Evolutionary conservation across 35 echinoderm and acorn worm genomes (phyloP).

Genomic region (Lytechinus pictus): DNA sequence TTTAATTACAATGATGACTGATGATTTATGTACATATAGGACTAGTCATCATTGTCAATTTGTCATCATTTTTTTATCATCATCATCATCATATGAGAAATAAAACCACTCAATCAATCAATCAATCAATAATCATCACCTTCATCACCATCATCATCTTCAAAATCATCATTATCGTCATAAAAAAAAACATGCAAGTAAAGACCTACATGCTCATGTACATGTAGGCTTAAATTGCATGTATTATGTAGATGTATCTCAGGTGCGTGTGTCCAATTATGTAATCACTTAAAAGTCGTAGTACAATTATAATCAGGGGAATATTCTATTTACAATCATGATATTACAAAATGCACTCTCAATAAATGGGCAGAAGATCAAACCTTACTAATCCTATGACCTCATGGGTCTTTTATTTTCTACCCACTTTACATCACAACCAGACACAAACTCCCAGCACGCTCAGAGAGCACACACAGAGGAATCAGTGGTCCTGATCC

Average conservation of each 20-base stretch:
- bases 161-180: too few species aligned
- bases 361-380: not conserved
- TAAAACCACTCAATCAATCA: too few species aligned
- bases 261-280: not conserved
- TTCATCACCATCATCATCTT: too few species aligned
- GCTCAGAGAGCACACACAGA: not conserved
- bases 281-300: not conserved
- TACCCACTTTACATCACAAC: not conserved
- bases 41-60: too few species aligned
- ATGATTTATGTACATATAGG: too few species aligned
- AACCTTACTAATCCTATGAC: not conserved
- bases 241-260: not conserved
- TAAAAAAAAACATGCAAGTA: too few species aligned
- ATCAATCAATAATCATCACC: too few species aligned
- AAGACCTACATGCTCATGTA: too few species aligned
- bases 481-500: slow-evolving; percentile 25
- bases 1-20: too few species aligned
- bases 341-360: not conserved
- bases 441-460: not conserved
- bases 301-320: not conserved
- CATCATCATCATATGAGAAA: too few species aligned
- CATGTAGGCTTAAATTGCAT: too few species aligned
- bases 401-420: not conserved
- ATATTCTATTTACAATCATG: not conserved
- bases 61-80: too few species aligned